These are phyloP conservation scores for Mormyrus hasselquistii DNA, from an alignment of 2,797 vertebrate species.

Conservation along the genomic window DNA sequence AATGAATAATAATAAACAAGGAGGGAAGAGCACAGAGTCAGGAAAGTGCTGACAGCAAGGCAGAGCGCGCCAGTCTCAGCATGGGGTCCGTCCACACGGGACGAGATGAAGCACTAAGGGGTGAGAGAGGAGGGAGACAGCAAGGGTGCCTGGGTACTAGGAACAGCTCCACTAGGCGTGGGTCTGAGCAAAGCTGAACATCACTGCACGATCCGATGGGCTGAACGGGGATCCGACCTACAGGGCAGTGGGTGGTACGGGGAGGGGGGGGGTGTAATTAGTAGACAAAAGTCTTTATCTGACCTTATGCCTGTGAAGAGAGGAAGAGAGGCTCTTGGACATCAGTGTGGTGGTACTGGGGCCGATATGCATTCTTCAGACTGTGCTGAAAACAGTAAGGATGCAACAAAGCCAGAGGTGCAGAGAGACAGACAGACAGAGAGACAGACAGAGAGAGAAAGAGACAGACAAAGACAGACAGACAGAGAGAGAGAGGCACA, in stretches of 20 bases:
- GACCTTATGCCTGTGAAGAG: not conserved
- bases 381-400: not conserved
- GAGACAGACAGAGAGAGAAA: too few species aligned
- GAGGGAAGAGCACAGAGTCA: not conserved
- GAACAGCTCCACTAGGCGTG: constrained; percentile 10
- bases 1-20: not conserved
- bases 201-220: not conserved
- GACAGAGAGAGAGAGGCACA: too few species aligned
- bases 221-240: not conserved
- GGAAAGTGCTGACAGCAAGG: not conserved
- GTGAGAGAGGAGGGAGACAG: constrained; percentile 20
- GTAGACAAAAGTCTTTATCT: not conserved
- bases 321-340: not conserved
- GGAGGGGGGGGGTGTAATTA: not conserved
- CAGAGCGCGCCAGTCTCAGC: not conserved
- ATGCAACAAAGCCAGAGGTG: not conserved
- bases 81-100: not conserved
- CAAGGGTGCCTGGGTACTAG: constrained; percentile 9
- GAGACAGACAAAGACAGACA: too few species aligned
- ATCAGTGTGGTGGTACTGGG: not conserved
- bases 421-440: too few species aligned
- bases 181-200: not conserved
- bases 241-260: not conserved
- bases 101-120: constrained; percentile 4
- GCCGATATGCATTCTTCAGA: not conserved